A percentile compares a stretch with the other conserved stretches of the same genome.
phyloP scores from a whole-genome alignment of 92 coral and sea anemone genomes.

The Isaurus tuberculatus region DNA sequence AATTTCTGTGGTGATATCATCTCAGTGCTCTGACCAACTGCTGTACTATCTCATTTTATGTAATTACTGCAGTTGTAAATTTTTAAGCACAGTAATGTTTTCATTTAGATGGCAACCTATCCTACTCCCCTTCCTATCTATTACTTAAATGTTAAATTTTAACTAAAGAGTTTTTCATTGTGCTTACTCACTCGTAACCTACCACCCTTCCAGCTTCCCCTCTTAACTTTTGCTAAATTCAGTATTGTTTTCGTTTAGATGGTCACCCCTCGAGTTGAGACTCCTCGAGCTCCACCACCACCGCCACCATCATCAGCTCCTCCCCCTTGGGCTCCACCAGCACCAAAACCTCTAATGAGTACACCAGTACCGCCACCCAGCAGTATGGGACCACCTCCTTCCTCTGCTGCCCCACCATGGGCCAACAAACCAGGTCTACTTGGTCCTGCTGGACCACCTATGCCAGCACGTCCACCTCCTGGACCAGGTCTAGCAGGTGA shows the following conservation, averaged over 20 bases:
- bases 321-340: constrained; percentile 63
- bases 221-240: too few relatives aligned
- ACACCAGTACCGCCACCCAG: constrained; percentile 93
- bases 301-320: constrained; percentile 61
- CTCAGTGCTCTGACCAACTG: too few relatives aligned
- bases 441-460: constrained; percentile 47
- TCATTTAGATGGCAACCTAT: too few relatives aligned
- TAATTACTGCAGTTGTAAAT: too few relatives aligned
- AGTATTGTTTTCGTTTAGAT: constrained; percentile 27
- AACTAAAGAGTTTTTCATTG: too few relatives aligned
- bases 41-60: too few relatives aligned
- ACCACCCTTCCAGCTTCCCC: too few relatives aligned
- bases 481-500: constrained; percentile 37
- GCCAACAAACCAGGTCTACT: constrained; percentile 56
- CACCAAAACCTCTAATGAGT: constrained; percentile 96
- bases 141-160: too few relatives aligned
- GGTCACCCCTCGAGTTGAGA: constrained; percentile 34
- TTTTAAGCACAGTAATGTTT: too few relatives aligned
- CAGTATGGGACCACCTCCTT: constrained; percentile 75
- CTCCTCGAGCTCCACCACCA: constrained; percentile 62
- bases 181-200: too few relatives aligned
- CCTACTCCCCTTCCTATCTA: too few relatives aligned
- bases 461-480: constrained; percentile 40
- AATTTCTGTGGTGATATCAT: too few relatives aligned
- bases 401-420: constrained; percentile 63